Percentiles rank a stretch among this genome's conserved stretches.
These are phyloP conservation scores for Chloromyia formosa DNA, from an alignment of 2,888 invertebrate species.

Conservation along the genomic window DNA sequence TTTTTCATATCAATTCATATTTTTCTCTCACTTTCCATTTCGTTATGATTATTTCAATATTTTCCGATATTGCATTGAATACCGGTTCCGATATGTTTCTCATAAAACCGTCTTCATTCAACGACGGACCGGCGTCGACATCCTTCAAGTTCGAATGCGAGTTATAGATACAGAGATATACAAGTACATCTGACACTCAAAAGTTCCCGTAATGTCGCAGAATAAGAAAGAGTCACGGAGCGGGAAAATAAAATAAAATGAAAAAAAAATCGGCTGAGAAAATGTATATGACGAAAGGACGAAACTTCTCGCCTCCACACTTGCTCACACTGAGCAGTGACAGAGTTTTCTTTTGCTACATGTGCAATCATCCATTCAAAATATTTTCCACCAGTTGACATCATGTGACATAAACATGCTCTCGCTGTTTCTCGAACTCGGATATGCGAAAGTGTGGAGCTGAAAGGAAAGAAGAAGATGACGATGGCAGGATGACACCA, in stretches of 20 bases:
- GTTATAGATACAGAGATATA: too few relatives aligned
- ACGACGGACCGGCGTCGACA: too few relatives aligned
- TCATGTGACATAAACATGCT: constrained; percentile 41
- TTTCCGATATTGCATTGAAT: not conserved
- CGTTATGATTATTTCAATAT: constrained; percentile 18
- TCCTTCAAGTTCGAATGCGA: too few relatives aligned
- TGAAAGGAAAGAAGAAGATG: not conserved
- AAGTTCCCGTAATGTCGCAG: not conserved
- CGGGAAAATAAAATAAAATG: too few relatives aligned
- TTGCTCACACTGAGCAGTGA: not conserved
- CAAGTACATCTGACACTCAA: not conserved
- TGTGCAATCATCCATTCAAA: constrained; percentile 44
- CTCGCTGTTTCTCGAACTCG: not conserved
- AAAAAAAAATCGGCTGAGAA: too few relatives aligned
- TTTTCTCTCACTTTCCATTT: not conserved
- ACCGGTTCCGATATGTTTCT: constrained; percentile 7
- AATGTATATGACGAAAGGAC: too few relatives aligned
- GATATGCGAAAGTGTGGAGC: not conserved
- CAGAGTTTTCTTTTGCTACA: not conserved
- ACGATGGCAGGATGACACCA: not conserved
- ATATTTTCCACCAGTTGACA: constrained; percentile 48
- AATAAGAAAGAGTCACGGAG: not conserved
- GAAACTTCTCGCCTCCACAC: too few relatives aligned
- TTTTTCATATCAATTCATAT: too few relatives aligned
- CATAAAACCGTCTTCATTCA: not conserved